Conservation (phyloP, 2,797 vertebrate species). For the Selene dorsalis region DNA sequence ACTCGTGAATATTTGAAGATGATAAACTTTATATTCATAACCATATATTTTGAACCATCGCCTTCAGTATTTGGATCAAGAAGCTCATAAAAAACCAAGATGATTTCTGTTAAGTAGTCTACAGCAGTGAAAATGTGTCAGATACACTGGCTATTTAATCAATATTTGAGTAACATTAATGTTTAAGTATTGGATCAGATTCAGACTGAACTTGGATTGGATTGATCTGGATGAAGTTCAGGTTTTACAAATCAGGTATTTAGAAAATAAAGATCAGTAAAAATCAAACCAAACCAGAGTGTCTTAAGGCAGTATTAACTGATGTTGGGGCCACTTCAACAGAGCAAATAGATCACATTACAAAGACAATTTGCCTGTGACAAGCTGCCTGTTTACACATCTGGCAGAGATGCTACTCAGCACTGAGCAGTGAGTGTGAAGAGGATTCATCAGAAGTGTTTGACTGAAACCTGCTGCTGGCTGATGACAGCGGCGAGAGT, state of each 20-base stretch:
- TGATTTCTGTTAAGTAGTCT: neutral
- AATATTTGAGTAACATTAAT: neutral
- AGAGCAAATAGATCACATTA: neutral
- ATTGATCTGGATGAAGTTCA: too few species aligned
- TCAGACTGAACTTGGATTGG: too few species aligned
- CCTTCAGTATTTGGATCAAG: neutral
- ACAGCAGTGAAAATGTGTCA: neutral
- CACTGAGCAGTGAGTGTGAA: neutral
- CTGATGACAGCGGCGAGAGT: neutral
- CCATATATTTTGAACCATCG: neutral
- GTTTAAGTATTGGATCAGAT: neutral
- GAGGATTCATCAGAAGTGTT: neutral
- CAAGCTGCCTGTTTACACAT: too few species aligned
- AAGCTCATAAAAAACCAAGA: neutral
- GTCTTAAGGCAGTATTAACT: neutral
- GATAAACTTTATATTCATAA: neutral
- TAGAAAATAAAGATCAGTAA: neutral
- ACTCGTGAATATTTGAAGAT: neutral
- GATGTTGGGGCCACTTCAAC: neutral
- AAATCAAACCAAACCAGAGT: neutral
- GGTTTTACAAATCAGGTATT: neutral
- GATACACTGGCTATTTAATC: neutral
- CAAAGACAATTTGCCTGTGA: neutral
- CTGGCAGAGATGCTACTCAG: neutral
- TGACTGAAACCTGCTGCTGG: neutral